Conservation (phyloP, 2,113 vertebrate genomes). For the Natator depressus region DNA sequence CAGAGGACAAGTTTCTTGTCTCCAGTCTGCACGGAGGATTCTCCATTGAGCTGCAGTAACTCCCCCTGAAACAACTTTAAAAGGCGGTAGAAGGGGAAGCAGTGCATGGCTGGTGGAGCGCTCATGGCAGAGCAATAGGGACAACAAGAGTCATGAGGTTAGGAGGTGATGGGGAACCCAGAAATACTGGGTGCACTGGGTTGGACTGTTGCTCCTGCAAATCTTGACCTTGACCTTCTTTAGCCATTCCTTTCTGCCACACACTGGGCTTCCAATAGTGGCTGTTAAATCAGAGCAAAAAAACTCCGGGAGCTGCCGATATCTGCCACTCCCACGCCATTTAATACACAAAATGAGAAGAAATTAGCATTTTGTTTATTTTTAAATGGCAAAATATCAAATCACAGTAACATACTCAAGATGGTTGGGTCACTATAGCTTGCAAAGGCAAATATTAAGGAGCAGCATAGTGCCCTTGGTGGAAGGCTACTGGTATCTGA, state of each 20-base stretch:
- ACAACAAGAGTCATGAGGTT: not conserved
- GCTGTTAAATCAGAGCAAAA: not conserved
- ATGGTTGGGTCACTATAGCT: not conserved
- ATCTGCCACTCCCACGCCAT: not conserved
- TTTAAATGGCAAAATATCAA: not conserved
- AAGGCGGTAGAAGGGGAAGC: not conserved
- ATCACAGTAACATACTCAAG: not conserved
- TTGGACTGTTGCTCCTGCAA: not conserved
- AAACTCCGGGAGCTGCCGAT: not conserved
- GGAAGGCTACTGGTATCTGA: not conserved
- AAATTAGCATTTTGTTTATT: not conserved
- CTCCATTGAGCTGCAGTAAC: not conserved
- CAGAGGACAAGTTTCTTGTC: fast-evolving
- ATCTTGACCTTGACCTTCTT: not conserved
- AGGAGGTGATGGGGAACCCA: not conserved
- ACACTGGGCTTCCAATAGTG: not conserved
- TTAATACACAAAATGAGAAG: fast-evolving
- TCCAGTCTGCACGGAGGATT: not conserved
- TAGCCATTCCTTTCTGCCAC: not conserved
- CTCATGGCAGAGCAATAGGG: not conserved
- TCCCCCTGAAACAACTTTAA: not conserved
- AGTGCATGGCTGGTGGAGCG: not conserved
- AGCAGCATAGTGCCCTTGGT: not conserved
- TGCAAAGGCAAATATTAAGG: conserved; percentile 11
- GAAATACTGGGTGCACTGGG: not conserved